Base-by-base conservation (phyloP, 2,888 invertebrate genomes). In the Apocheima hispidaria region DNA sequence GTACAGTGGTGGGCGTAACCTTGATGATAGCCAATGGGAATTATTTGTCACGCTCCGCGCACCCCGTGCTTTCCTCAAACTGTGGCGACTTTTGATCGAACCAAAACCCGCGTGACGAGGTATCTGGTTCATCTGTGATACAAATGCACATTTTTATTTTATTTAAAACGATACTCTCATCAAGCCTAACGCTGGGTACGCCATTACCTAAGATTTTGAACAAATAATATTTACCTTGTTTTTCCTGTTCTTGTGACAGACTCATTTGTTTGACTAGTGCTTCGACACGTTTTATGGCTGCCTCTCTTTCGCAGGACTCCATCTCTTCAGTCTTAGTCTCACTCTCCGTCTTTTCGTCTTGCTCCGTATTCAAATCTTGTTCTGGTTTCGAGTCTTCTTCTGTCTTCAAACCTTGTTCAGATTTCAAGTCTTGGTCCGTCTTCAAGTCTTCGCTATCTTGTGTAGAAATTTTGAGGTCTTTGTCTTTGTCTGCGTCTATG, bases 261-360 rank as follows among this genome's bases (percentile, higher is more conserved):
- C 96, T 96, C 93, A 97, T 96, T 86, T 97, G 97, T 75, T 97
- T 97, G 21, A 96, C 96, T 28, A 97, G 86, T 69, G 94, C 95
- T 63, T 94, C 94, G 0, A 95, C 94, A 52, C 94, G 79, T 68
- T 94, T 94, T 61, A 94, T 94, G 44, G 94, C 93, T 52, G 90
- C 90, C 68, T 88, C 88, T 36, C 88, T 82, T 35, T 86, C 84
- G 18, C 78, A 77, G 10, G 86, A 73, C 21, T 84, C 85, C 5
- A 74, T 72, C 3, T 85, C 84, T 7, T 88, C 89, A 71, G 74
- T 75, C 69, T 82, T 87, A 38, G 64, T 54, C 51, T 84, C 82
- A 43, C 69, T 78, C 60, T 83, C 84, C 3, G 73, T 66, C 16
- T 70, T 74, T 0, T 55, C 63, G 6, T 75, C 54, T 35, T 41